Base-by-base conservation (phyloP, 2,113 vertebrate genomes). In the Puntigrus tetrazona region DNA sequence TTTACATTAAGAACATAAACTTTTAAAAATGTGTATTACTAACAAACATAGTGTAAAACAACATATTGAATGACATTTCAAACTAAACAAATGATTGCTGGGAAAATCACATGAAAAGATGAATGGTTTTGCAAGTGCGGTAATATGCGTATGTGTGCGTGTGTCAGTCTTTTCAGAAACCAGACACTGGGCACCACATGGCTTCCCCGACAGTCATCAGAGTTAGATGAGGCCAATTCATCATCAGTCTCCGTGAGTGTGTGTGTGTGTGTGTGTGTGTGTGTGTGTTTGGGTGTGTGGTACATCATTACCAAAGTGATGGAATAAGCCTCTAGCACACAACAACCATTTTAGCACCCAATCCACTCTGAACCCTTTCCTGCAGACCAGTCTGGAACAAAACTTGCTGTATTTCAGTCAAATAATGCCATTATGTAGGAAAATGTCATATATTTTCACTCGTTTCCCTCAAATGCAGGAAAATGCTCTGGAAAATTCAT, bases 211-310 rank as follows among this genome's bases (percentile, higher is more conserved):
- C 83, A 88, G 81, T 86, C 83, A 76, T 83, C 63, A 83, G 85
- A 76, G 75, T 80, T 81, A 88, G 87, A 88, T 88, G 87, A 88
- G 83, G 76, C 74, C 87, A 84, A 88, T 88, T 88, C 81, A 88
- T 88, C 87, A 88, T 77, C 76, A 11, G 73, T 85, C 69, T 88
- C 78, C 8, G 52, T 52, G 77, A 50, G 47, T 50, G 47, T 2
- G 18, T 78, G n/a, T 73, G 81, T 87, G 73, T 83, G 81, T 83
- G 81, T 86, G 77, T 80, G 50, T 84, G 41, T 81, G 41, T 81
- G 69, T 65, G 27, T 55, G 22, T 87, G 55, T 85, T 22, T 57
- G 77, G 73, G 61, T 84, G 29, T 81, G 80, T 45, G 76, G 83
- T 86, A 67, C 78, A 81, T 81, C 78, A 81, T 84, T 86, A 78